Conservation (phyloP, 2,888 invertebrate species). For the Drosophila barbarae region DNA sequence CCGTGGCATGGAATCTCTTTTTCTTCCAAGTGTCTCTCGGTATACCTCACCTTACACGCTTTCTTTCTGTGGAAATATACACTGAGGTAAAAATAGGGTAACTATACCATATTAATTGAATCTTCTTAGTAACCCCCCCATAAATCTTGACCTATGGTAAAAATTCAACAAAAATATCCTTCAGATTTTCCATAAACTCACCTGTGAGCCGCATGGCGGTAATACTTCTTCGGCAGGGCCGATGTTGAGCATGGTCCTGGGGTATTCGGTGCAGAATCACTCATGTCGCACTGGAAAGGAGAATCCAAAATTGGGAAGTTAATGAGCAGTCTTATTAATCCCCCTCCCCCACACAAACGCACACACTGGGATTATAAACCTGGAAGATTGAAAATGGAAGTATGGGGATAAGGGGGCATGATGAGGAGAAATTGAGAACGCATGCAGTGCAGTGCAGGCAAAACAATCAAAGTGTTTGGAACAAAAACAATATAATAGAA, state of each 20-base stretch:
- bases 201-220: conserved; percentile 79
- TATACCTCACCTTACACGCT: not conserved
- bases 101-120: not conserved
- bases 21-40: not conserved
- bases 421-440: conserved; percentile 3
- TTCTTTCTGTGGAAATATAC: not conserved
- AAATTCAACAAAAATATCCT: no score
- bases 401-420: not conserved
- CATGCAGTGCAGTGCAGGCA: conserved; percentile 19
- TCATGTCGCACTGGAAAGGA: conserved; percentile 70
- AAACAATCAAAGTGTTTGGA: conserved; percentile 51
- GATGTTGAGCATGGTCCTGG: conserved; percentile 61
- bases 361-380: conserved; percentile 5
- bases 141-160: not conserved
- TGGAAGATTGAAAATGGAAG: conserved; percentile 8
- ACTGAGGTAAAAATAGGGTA: not conserved
- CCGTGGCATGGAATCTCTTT: conserved; percentile 31
- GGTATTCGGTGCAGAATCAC: conserved; percentile 76
- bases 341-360: not conserved
- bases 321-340: not conserved
- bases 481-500: conserved; percentile 36
- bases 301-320: conserved; percentile 9
- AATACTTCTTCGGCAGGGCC: conserved; percentile 76
- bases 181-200: conserved; percentile 62
- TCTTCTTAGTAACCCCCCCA: not conserved